Evolutionary conservation across 1,140 invertebrate genomes (phyloP), one percentile per base, ranked within the genome.

Genomic region (Diprion similis): DNA sequence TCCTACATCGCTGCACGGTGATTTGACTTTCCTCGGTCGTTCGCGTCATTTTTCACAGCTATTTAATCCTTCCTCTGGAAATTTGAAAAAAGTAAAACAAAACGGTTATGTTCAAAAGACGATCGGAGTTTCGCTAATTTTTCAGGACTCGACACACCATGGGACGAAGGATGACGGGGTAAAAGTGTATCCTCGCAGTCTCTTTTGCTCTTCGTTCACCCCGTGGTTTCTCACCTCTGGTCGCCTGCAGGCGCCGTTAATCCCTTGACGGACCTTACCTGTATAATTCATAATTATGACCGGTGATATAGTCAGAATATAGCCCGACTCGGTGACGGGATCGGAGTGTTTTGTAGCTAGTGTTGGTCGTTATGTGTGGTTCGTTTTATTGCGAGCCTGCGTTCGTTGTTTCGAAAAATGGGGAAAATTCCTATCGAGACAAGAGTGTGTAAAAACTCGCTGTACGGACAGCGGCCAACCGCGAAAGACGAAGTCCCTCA

Each of bases 211-310:
- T 6, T 37, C 24, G n/a, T 59, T 59, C 51, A 15, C 51, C 11
- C n/a, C 51, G 9, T 9, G 51, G 51, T 0, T 17, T 59, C n/a
- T 59, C 51, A 17, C 11, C 51, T 59, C 51, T 59, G 51, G 51
- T 59, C n/a, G 24, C n/a, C 19, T 17, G 19, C 19, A 24, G 15
- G 19, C 67, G 13, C 13, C 24, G 15, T 24, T 13, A 4, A 24
- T 71, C 48, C 70, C 48, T 72, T 67, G 65, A 66, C 19, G 46
- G n/a, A 67, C 24, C 37, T 59, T 59, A 59, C 11, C 51, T 59
- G 51, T 8, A 72, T 67, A 67, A 64, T 67, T 72, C 59, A 72
- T 72, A 66, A 72, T 72, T 72, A 72, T 15, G 18, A 24, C 9
- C 59, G 45, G 64, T 72, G 66, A 72, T 72, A 46, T 72, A 72